Base-by-base conservation (phyloP, 2,797 vertebrate species). In the Rhynchonycteris naso region DNA sequence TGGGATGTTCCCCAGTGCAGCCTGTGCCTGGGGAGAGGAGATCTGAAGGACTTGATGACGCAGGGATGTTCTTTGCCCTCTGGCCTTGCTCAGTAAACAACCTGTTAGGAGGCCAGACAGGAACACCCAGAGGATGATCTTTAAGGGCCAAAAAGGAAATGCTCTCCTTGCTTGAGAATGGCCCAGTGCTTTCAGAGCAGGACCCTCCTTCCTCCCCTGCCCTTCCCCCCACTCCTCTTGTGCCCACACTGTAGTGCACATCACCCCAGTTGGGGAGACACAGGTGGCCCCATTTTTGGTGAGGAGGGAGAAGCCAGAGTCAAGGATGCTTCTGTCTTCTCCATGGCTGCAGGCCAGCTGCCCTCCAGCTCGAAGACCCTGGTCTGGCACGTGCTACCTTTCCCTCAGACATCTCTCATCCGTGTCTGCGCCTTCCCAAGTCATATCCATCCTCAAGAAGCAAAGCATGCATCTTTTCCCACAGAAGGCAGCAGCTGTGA, bases 61-160 rank as follows among this genome's bases (percentile, higher is more conserved):
- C 95, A 97, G 95, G 75, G 30, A 66, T 74, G 65, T 92, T 88
- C 89, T 83, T 52, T 96, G 95, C 86, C 96, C 96, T 96, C 68
- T 90, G 96, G 92, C 88, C 89, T 95, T 85, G 72, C 83, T 95
- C 66, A 54, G 95, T 98, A 97, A 98, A 97, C 97, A 98, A 93
- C 94, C 96, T 97, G 95, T 96, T 95, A 83, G 87, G 59, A 95
- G 78, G 50, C 71, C 91, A 94, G 65, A 26, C 50, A 52, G 65
- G 65, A 43, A 71, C 30, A 63, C 76, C 79, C 78, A 83, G 79
- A 81, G 86, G 87, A 68, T 50, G 50, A 59, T 71, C 88, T 79
- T 11, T 11, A 30, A 92, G 69, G 47, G 56, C 14, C 63, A 33
- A 33, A 58, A 12, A 43, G 38, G 38, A 68, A 76, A 66, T 68